Conservation (phyloP, 2,113 vertebrate species). For the Ciconia boyciana region DNA sequence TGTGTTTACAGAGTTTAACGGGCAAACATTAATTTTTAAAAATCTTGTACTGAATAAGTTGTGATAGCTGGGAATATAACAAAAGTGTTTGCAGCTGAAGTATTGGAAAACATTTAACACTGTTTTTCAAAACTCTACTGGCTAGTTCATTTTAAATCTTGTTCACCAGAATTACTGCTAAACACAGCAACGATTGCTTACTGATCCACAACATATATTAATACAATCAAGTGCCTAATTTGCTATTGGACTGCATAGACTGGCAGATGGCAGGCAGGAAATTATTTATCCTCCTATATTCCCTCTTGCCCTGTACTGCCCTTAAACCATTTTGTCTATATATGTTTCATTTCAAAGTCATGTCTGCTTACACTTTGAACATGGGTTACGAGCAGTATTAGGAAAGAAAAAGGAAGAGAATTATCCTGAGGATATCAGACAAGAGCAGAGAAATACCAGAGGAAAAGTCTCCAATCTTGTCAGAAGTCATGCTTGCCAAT, state of each 20-base stretch:
- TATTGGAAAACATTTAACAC: background rate
- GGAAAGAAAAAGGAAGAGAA: background rate
- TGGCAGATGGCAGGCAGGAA: background rate
- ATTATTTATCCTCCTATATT: background rate
- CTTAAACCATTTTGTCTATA: background rate
- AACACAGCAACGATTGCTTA: background rate
- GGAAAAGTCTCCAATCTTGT: background rate
- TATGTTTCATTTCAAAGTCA: background rate
- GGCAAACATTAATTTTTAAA: background rate
- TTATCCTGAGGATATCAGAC: background rate
- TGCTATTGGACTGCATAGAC: background rate
- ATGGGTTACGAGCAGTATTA: background rate
- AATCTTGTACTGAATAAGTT: background rate
- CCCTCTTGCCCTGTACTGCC: background rate
- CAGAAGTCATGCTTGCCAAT: background rate
- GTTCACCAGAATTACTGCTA: background rate
- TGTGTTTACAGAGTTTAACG: background rate
- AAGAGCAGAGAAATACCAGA: background rate
- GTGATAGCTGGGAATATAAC: background rate
- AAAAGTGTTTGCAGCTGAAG: background rate
- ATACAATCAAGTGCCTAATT: background rate
- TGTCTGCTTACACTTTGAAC: background rate
- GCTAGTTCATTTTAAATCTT: background rate
- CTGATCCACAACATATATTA: background rate
- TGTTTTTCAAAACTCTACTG: background rate